phyloP scores from a whole-genome alignment of 2,113 vertebrate genomes.

The Aythya baeri region DNA sequence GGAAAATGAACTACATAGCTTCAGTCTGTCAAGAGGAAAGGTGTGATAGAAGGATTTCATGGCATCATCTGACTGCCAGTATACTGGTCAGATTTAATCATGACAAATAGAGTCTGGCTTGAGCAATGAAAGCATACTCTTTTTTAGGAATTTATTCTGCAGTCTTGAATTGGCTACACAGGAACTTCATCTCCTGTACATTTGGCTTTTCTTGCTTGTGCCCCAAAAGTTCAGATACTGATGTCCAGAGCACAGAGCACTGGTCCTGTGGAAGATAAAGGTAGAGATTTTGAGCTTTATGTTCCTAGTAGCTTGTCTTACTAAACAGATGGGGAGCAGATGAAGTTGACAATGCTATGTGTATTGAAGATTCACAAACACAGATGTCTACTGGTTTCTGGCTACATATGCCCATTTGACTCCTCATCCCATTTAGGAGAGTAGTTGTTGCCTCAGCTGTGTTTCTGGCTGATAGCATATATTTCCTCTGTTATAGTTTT shows the following conservation, averaged over 20 bases:
- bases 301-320: not conserved
- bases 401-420: not conserved
- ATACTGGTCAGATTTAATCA: not conserved
- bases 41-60: not conserved
- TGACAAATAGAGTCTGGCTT: not conserved
- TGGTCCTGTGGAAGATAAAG: not conserved
- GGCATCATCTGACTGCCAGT: not conserved
- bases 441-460: not conserved
- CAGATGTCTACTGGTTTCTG: not conserved
- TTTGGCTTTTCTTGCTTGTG: not conserved
- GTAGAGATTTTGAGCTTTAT: not conserved
- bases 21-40: not conserved
- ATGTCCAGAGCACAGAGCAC: rapidly evolving
- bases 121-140: not conserved
- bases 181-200: not conserved
- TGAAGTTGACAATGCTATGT: not conserved
- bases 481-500: not conserved
- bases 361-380: not conserved
- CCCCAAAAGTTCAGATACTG: not conserved
- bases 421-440: not conserved
- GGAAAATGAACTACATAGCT: not conserved
- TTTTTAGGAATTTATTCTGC: not conserved
- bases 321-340: not conserved
- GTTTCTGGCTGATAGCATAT: not conserved
- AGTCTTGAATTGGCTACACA: not conserved